Conservation (phyloP, 1,140 invertebrate species). For the Zaprionus taronus region DNA sequence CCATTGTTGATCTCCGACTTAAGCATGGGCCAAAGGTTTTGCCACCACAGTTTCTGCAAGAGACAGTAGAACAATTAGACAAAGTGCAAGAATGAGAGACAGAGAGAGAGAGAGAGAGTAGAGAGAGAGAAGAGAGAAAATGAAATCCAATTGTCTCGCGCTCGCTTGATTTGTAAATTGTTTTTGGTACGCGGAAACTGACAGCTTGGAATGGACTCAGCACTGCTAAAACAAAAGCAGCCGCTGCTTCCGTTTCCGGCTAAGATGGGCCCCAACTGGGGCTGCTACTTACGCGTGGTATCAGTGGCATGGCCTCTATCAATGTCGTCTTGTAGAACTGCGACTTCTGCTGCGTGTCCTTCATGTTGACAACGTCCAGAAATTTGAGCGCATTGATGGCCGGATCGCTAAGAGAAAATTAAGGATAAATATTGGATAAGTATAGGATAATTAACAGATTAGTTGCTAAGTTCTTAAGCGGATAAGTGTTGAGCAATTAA, state of each 20-base stretch:
- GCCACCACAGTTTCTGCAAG: constrained; percentile 97
- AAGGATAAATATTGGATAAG: constrained; percentile 62
- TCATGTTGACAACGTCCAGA: constrained; percentile 96
- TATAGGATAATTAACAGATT: constrained; percentile 54
- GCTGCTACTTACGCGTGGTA: constrained; percentile 91
- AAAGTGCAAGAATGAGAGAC: constrained; percentile 33
- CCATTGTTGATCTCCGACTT: constrained; percentile 93
- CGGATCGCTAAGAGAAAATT: constrained; percentile 88
- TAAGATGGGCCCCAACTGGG: neutral
- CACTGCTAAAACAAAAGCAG: constrained; percentile 32
- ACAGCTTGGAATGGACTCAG: constrained; percentile 17
- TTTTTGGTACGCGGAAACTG: constrained; percentile 44
- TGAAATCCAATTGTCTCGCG: constrained; percentile 60
- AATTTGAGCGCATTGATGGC: constrained; percentile 95
- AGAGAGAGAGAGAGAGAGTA: constrained; percentile 41
- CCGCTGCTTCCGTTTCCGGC: constrained; percentile 55
- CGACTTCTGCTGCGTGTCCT: constrained; percentile 93
- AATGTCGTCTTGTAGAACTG: constrained; percentile 95
- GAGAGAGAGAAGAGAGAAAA: constrained; percentile 42
- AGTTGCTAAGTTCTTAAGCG: too few species aligned
- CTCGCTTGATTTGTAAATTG: constrained; percentile 74
- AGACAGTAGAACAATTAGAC: constrained; percentile 19
- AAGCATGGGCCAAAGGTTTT: constrained; percentile 96
- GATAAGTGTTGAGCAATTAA: too few species aligned
- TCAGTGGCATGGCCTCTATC: constrained; percentile 93